phyloP scores from a whole-genome alignment of 92 coral and sea anemone genomes.

The Parazoanthus atlanticus region DNA sequence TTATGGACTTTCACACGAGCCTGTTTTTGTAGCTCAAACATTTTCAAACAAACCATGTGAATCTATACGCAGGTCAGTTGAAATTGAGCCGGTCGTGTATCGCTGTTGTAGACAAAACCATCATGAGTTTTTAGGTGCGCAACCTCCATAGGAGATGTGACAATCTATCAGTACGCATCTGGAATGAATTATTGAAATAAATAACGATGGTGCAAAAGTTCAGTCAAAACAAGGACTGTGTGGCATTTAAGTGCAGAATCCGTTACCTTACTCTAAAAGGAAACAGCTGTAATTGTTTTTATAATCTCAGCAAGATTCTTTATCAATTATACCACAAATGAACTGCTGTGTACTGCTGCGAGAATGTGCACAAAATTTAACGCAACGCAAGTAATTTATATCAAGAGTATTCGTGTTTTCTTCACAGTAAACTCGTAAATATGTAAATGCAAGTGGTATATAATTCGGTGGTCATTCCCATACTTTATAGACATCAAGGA shows the following conservation, averaged over 20 bases:
- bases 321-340: neutral
- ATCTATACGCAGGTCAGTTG: neutral
- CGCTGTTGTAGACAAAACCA: neutral
- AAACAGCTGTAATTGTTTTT: conserved; percentile 15
- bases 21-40: neutral
- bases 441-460: neutral
- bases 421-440: neutral
- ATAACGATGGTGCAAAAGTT: neutral
- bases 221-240: neutral
- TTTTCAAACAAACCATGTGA: neutral
- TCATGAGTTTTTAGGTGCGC: neutral
- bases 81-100: neutral
- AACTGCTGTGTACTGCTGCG: conserved; percentile 5
- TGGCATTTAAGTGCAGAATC: neutral
- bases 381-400: neutral
- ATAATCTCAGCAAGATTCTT: conserved; percentile 6
- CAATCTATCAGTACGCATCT: neutral
- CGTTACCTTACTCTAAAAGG: conserved; percentile 6
- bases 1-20: neutral
- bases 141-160: neutral
- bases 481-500: neutral
- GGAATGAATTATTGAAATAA: neutral
- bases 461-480: conserved; percentile 4
- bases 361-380: conserved; percentile 6
- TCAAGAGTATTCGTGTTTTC: neutral